phyloP scores from a whole-genome alignment of 2,113 vertebrate genomes.

The Taurulus bubalis region DNA sequence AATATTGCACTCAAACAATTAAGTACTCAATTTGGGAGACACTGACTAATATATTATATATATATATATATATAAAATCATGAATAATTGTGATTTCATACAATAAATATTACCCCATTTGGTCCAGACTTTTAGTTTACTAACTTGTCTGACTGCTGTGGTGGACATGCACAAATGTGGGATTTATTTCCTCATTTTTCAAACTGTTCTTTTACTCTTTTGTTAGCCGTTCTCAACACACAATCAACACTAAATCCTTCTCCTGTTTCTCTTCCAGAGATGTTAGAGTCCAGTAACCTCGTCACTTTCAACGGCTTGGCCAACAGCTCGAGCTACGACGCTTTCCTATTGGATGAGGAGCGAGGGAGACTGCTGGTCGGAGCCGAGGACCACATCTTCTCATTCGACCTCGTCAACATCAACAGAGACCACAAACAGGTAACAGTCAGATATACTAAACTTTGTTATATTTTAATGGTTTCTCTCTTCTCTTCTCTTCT shows the following conservation, averaged over 20 bases:
- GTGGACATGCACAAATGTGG: not conserved
- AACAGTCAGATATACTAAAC: constrained; percentile 3
- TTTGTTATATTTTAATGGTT: not conserved
- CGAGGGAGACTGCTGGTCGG: constrained; percentile 93
- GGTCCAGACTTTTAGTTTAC: not conserved
- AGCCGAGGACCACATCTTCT: constrained; percentile 97
- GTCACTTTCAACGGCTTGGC: constrained; percentile 91
- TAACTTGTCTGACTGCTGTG: not conserved
- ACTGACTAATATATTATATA: not conserved
- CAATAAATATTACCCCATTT: not conserved
- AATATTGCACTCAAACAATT: not conserved
- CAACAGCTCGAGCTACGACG: constrained; percentile 96
- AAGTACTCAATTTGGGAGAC: not conserved
- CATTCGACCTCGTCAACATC: constrained; percentile 96
- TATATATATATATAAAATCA: too few species aligned
- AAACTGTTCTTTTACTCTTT: not conserved
- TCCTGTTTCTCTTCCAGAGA: constrained; percentile 85
- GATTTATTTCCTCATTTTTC: not conserved
- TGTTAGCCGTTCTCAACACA: not conserved
- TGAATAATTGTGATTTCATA: constrained; percentile 9
- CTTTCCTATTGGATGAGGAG: constrained; percentile 97
- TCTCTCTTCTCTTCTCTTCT: constrained; percentile 18
- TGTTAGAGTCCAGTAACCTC: constrained; percentile 95
- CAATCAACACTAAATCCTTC: not conserved
- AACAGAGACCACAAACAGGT: constrained; percentile 96